Evolutionary conservation across 2,888 invertebrate species (phyloP), one percentile per base, ranked within the genome.

Genomic region (Heliconius ethilla): DNA sequence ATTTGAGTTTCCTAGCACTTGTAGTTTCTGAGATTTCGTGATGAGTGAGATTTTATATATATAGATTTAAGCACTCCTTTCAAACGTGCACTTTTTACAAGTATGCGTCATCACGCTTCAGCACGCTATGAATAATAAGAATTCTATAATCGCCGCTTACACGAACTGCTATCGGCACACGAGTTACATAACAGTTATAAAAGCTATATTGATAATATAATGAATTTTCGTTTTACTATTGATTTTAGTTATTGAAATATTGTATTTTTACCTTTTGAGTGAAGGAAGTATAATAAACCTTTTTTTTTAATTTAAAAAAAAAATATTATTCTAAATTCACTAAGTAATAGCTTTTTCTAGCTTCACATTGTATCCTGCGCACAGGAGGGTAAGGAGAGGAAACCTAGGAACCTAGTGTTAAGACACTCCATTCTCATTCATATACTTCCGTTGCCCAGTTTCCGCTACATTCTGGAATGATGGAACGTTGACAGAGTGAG

Each of bases 61-160:
- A 37, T n/a, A 27, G 73, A 27, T 63, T 40, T 37, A 62, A 63
- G 45, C 27, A 73, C 65, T 55, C 59, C 66, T 77, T 37, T 73
- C 59, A 67, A 72, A 73, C 37, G 59, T n/a, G 62, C 45, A 76
- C 22, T 73, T 59, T 77, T 59, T 73, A 77, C 77, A 66, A 77
- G 33, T 59, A 77, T 77, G 77, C 77, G 55, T 67, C 66, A 77
- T 77, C 77, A 77, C 77, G 73, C 55, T 73, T 27, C 55, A 33
- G 51, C 55, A 29, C 55, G 72, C 72, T 67, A 67, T 73, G 72
- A 77, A 73, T 72, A 77, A 74, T 66, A 59, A 22, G 51, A 29
- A 67, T 77, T 70, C 62, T 55, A 73, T 73, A 73, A 73, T 66
- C 45, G 37, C 27, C 22, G 27, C 65, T 59, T 67, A 55, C 63